A percentile compares a stretch with the other conserved stretches of the same genome.
phyloP scores from a whole-genome alignment of 1,140 invertebrate species.

The Eubasilissa regina region DNA sequence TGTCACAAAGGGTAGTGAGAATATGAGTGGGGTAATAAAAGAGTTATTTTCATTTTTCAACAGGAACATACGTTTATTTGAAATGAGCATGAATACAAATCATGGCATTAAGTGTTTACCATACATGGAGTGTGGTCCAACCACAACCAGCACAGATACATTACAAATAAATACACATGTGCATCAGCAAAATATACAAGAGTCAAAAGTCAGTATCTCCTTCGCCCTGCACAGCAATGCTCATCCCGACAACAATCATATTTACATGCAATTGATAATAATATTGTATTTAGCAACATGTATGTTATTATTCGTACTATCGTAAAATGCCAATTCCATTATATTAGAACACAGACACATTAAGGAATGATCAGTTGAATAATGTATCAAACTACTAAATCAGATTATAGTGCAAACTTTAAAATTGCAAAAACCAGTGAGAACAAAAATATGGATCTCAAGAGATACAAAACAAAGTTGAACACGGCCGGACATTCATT shows the following conservation, averaged over 20 bases:
- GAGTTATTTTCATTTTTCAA: conserved; percentile 37
- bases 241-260: conserved; percentile 47
- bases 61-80: conserved; percentile 54
- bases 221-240: conserved; percentile 25
- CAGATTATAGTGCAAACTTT: too few relatives aligned
- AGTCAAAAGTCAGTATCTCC: conserved; percentile 32
- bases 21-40: background rate
- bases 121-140: conserved; percentile 21
- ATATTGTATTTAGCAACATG: conserved; percentile 43
- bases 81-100: conserved; percentile 51
- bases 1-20: too few relatives aligned
- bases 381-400: too few relatives aligned
- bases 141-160: conserved; percentile 36
- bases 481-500: background rate
- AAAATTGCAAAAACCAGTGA: too few relatives aligned
- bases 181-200: conserved; percentile 33
- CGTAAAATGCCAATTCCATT: conserved; percentile 46
- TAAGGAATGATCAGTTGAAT: conserved; percentile 46
- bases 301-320: conserved; percentile 40
- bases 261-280: conserved; percentile 46
- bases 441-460: too few relatives aligned
- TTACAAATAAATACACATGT: conserved; percentile 50
- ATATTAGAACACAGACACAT: conserved; percentile 39
- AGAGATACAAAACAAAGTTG: conserved; percentile 2
- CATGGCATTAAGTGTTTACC: conserved; percentile 33